These are phyloP conservation scores for Bhutanitis thaidina DNA, from an alignment of 2,888 invertebrate species.

Conservation along the genomic window DNA sequence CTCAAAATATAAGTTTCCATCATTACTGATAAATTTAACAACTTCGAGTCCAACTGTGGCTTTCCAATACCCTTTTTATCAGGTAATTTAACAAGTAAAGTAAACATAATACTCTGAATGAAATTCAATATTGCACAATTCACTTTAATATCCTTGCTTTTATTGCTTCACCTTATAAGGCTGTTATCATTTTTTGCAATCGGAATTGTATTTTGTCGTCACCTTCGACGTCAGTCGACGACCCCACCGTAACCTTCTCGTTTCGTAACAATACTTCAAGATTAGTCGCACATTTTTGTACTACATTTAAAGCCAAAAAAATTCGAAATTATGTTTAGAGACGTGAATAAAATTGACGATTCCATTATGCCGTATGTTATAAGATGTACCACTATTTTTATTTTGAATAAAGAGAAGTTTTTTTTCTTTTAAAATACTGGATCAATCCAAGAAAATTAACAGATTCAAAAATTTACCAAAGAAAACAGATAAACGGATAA, in stretches of 20 bases:
- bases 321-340: no score
- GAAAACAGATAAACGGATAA: background rate
- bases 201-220: background rate
- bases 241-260: slow-evolving; percentile 16
- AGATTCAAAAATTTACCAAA: background rate
- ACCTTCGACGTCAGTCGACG: background rate
- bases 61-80: no score
- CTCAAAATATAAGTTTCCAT: no score
- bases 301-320: no score
- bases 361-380: no score
- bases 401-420: no score
- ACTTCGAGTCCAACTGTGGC: no score
- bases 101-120: slow-evolving; percentile 2
- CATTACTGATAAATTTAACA: no score
- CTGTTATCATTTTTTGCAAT: slow-evolving; percentile 1
- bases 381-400: no score
- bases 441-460: background rate
- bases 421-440: no score
- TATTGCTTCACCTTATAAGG: slow-evolving; percentile 1
- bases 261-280: slow-evolving; percentile 44
- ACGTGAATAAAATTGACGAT: no score
- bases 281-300: background rate
- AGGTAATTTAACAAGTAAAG: no score
- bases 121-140: slow-evolving; percentile 6
- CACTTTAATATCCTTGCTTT: slow-evolving; percentile 1